Evolutionary conservation across 2,888 invertebrate genomes (phyloP), one percentile per base, ranked within the genome.

Genomic region (Andrena praecox): DNA sequence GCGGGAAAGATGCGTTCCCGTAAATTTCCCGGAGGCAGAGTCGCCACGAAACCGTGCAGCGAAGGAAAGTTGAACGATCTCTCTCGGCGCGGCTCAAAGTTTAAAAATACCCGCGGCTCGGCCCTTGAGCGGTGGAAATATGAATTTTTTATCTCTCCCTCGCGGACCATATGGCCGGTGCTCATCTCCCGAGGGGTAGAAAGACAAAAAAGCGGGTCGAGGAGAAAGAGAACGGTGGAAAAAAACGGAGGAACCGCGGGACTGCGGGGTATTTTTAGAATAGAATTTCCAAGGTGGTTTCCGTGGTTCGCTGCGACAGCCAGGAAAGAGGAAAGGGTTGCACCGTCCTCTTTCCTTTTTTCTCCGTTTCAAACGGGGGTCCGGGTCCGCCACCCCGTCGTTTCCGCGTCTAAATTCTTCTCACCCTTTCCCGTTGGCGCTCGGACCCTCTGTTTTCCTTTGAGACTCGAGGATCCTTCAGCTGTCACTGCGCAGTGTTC

Each of bases 91-190:
- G 72, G 68, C 16, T 20, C 7, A 24, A 67, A 31, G 85, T 84
- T 87, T 88, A 89, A 88, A 88, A 88, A 88, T 88, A 88, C 35
- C 10, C 80, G 72, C 77, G 74, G 80, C 85, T 84, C 77, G 87
- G 91, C 90, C 91, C 91, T 91, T 90, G 89, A 67, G 52, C 86
- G 90, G 90, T 91, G 89, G 89, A 91, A 91, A 91, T 92, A 91
- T 91, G 91, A 91, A 91, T 91, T 91, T 92, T 90, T 88, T 88
- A 88, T 88, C 88, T 87, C 78, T 81, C 83, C 89, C 88, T 85
- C 88, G 84, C 82, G 85, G 68, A 80, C 88, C 88, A 88, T 89
- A 88, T 88, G 88, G 88, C 84, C 80, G 89, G 79, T 84, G 89
- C 89, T 85, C 89, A 73, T 84, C 84, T 82, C 80, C 59, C 68